These are phyloP conservation scores for Drosophila orosa DNA, from an alignment of 1,140 invertebrate genomes.

Conservation along the genomic window DNA sequence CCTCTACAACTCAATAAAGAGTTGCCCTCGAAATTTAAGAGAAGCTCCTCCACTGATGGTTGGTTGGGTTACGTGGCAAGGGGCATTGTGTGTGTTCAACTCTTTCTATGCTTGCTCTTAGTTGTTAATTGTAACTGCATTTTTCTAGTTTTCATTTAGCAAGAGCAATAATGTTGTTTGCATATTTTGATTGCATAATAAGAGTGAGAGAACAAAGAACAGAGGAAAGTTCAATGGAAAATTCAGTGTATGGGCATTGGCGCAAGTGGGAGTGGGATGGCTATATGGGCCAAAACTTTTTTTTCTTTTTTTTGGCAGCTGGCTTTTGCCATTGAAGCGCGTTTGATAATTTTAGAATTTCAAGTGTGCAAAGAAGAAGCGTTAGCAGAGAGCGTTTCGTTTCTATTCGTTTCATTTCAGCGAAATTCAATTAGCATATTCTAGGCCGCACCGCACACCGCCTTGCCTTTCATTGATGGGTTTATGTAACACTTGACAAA, in stretches of 20 bases:
- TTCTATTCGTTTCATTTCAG: conserved; percentile 21
- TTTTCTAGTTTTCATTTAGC: conserved; percentile 26
- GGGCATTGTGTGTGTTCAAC: not conserved
- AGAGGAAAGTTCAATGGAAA: conserved; percentile 42
- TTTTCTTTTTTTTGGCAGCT: conserved; percentile 23
- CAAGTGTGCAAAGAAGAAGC: conserved; percentile 45
- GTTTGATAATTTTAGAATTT: conserved; percentile 70
- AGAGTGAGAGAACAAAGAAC: conserved; percentile 13
- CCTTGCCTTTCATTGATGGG: conserved; percentile 42
- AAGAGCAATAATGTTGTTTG: conserved; percentile 16
- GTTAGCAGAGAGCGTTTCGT: conserved; percentile 6
- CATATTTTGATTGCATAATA: conserved; percentile 37
- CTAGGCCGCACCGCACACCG: conserved; percentile 25
- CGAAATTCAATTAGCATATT: conserved; percentile 65
- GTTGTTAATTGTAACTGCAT: conserved; percentile 14
- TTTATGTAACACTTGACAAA: conserved; percentile 65
- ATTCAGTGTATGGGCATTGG: conserved; percentile 5
- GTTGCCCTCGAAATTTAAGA: conserved; percentile 14
- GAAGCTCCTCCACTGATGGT: not conserved
- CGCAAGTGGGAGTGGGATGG: conserved; percentile 23
- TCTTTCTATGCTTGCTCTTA: not conserved
- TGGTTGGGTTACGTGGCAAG: conserved; percentile 36
- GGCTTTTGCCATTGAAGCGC: conserved; percentile 61
- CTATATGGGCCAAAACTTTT: conserved; percentile 27
- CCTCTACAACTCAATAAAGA: not conserved